phyloP scores from a whole-genome alignment of 2,888 invertebrate genomes.

The Drosophila nr. medialis region DNA sequence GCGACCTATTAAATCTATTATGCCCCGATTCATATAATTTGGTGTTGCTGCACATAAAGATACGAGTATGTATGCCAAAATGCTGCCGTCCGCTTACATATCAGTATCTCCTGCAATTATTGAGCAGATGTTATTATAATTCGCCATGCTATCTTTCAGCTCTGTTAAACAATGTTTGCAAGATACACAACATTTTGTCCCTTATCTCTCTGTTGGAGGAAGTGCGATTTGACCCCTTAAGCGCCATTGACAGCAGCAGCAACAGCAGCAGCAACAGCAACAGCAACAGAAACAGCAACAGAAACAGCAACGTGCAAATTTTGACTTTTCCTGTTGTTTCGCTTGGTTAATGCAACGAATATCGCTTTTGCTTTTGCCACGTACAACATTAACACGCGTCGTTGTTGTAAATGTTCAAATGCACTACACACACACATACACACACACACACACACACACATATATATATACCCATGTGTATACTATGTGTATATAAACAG shows the following conservation, averaged over 20 bases:
- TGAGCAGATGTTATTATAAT: neutral
- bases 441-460: neutral
- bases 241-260: constrained; percentile 30
- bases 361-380: constrained; percentile 48
- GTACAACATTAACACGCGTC: constrained; percentile 59
- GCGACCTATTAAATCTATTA: neutral
- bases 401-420: constrained; percentile 38
- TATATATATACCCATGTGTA: neutral
- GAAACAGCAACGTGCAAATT: constrained; percentile 27
- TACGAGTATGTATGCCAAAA: neutral
- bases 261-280: constrained; percentile 15
- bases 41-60: neutral
- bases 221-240: constrained; percentile 42
- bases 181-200: constrained; percentile 1
- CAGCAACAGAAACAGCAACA: constrained; percentile 18
- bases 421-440: constrained; percentile 28
- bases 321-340: constrained; percentile 50
- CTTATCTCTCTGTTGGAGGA: constrained; percentile 7
- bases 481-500: constrained; percentile 1
- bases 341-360: constrained; percentile 43
- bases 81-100: too few species aligned
- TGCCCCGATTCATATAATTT: neutral
- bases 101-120: neutral
- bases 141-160: neutral
- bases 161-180: neutral